Evolutionary conservation across 1,140 invertebrate species (phyloP).

Genomic region (Cepaea nemoralis): DNA sequence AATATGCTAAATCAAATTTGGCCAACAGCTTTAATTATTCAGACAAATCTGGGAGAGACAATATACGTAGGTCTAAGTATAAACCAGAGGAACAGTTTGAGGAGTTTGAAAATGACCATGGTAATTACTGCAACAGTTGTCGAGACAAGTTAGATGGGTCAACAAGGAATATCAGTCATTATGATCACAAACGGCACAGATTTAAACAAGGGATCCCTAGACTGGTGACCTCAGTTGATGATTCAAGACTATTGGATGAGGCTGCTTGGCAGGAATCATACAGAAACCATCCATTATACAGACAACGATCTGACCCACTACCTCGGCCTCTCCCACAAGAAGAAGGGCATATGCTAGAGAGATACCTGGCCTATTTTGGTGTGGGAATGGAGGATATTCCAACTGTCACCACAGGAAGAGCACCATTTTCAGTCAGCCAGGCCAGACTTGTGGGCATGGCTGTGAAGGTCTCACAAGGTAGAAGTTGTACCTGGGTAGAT

Average conservation of each 20-base stretch:
- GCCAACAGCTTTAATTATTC: background rate
- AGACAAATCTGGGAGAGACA: background rate
- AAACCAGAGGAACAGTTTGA: conserved; percentile 1
- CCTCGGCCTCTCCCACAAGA: conserved; percentile 36
- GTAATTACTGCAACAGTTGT: conserved; percentile 22
- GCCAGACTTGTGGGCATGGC: background rate
- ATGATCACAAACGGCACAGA: background rate
- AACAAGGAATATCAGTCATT: background rate
- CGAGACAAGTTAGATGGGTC: background rate
- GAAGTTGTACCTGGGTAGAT: background rate
- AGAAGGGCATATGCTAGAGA: conserved; percentile 42
- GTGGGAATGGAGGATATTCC: background rate
- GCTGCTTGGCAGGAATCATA: conserved; percentile 32
- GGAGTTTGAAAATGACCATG: conserved; percentile 22
- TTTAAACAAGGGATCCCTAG: background rate
- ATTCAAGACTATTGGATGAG: too few relatives aligned
- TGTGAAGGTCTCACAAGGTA: background rate
- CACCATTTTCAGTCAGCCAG: background rate
- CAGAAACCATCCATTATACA: conserved; percentile 29
- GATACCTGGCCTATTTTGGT: conserved; percentile 41
- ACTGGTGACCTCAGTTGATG: background rate
- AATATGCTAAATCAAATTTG: background rate
- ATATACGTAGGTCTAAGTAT: background rate
- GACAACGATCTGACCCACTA: background rate
- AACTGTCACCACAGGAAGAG: background rate